A percentile compares a stretch with the other conserved stretches of the same genome.
Conservation (phyloP, 2,888 invertebrate genomes). For the Drosophila basisetae region DNA sequence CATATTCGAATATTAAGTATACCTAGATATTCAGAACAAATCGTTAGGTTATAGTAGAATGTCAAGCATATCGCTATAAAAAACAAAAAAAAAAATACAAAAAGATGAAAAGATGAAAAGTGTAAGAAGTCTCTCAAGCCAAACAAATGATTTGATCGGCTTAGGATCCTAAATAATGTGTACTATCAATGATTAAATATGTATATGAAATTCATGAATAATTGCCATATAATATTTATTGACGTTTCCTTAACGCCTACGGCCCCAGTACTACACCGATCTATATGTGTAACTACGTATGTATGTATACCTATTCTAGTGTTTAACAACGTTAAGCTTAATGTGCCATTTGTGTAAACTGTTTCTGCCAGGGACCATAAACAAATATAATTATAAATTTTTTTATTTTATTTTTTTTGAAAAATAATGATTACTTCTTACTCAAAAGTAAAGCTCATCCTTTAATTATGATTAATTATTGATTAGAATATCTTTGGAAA, state of each 20-base stretch:
- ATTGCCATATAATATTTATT: slow-evolving; percentile 50
- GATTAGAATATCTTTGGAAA: neutral
- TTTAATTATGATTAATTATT: neutral
- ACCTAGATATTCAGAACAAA: slow-evolving; percentile 44
- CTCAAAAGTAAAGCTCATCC: neutral
- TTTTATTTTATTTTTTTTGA: neutral
- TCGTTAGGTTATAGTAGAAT: slow-evolving; percentile 43
- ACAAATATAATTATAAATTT: neutral
- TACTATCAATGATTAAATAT: slow-evolving; percentile 27
- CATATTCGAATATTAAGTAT: slow-evolving; percentile 46
- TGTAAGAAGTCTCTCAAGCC: slow-evolving; percentile 17
- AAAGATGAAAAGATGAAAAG: neutral
- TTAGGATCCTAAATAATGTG: slow-evolving; percentile 3
- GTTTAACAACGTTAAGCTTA: slow-evolving; percentile 21
- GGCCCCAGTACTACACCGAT: slow-evolving; percentile 9
- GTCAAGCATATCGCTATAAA: slow-evolving; percentile 57
- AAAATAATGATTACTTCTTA: neutral
- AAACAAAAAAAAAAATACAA: slow-evolving; percentile 21
- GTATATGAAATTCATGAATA: slow-evolving; percentile 8
- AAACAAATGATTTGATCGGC: slow-evolving; percentile 14
- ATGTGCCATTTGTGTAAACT: slow-evolving; percentile 30
- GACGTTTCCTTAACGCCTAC: slow-evolving; percentile 19
- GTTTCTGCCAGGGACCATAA: slow-evolving; percentile 3
- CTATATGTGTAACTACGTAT: slow-evolving; percentile 12
- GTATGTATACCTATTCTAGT: slow-evolving; percentile 27